phyloP scores from a whole-genome alignment of 2,888 invertebrate species.

The Andrena chrysosceles region DNA sequence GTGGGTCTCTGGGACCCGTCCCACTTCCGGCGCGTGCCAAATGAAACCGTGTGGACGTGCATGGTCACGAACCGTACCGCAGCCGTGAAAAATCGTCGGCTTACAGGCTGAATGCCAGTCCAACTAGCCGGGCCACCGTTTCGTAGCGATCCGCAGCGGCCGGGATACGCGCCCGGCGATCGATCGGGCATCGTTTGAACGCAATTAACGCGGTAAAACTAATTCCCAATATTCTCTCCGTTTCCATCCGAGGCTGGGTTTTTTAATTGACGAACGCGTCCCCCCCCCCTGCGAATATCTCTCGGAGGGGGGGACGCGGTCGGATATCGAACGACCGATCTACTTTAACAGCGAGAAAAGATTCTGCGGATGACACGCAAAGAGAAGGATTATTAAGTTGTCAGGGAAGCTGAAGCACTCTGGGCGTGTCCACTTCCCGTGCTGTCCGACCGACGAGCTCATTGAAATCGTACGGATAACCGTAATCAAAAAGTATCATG shows the following conservation, averaged over 20 bases:
- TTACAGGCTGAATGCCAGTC: background rate
- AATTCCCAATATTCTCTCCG: background rate
- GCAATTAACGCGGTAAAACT: constrained; percentile 27
- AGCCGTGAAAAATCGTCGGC: constrained; percentile 33
- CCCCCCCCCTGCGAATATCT: constrained; percentile 26
- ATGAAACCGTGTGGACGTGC: constrained; percentile 34
- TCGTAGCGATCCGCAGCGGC: background rate
- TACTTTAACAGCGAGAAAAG: constrained; percentile 56
- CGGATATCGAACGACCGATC: constrained; percentile 43
- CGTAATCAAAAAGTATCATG: constrained; percentile 59
- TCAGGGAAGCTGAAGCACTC: constrained; percentile 52
- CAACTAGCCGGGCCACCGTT: background rate
- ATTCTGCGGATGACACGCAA: constrained; percentile 68
- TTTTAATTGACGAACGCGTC: constrained; percentile 42
- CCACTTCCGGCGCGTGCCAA: constrained; percentile 60
- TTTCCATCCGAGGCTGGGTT: constrained; percentile 4
- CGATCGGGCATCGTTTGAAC: constrained; percentile 23
- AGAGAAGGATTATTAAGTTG: constrained; percentile 70
- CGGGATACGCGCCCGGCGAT: background rate
- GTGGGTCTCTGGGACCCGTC: constrained; percentile 42
- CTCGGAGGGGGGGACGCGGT: constrained; percentile 11
- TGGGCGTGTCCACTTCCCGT: constrained; percentile 58
- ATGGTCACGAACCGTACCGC: constrained; percentile 36
- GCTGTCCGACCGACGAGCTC: constrained; percentile 56
- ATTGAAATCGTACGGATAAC: constrained; percentile 44